Percentiles rank a stretch among this genome's conserved stretches.
phyloP scores from a whole-genome alignment of 2,888 invertebrate genomes.

The Rutpela maculata region DNA sequence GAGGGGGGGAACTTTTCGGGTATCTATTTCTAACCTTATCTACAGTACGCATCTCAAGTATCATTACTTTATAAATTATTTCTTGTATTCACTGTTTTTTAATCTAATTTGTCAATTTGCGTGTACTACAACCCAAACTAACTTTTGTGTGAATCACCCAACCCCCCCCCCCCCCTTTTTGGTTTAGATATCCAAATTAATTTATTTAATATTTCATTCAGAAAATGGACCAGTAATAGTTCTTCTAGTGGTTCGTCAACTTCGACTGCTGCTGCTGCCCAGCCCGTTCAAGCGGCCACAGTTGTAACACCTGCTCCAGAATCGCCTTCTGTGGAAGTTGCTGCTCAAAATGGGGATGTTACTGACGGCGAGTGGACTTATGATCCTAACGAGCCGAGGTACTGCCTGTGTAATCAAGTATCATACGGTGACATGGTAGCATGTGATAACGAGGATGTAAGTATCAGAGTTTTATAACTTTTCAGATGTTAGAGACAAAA shows the following conservation, averaged over 20 bases:
- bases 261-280: slow-evolving; percentile 68
- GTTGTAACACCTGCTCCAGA: slow-evolving; percentile 67
- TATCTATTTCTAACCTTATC: too few species aligned
- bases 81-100: too few species aligned
- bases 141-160: too few species aligned
- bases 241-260: slow-evolving; percentile 60
- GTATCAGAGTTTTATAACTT: slow-evolving; percentile 67
- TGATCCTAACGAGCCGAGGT: slow-evolving; percentile 96
- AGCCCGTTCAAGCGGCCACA: slow-evolving; percentile 62
- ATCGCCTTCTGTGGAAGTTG: slow-evolving; percentile 72
- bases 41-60: too few species aligned
- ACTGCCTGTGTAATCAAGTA: slow-evolving; percentile 97
- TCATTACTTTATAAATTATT: too few species aligned
- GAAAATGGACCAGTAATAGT: slow-evolving; percentile 67
- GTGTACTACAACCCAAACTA: too few species aligned
- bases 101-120: too few species aligned
- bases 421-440: slow-evolving; percentile 99
- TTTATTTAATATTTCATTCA: slow-evolving; percentile 52
- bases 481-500: too few species aligned
- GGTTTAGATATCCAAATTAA: not conserved
- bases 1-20: too few species aligned
- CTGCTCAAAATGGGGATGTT: slow-evolving; percentile 76
- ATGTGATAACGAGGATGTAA: slow-evolving; percentile 97
- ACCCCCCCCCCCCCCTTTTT: too few species aligned
- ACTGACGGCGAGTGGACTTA: slow-evolving; percentile 91